These are phyloP conservation scores for Microcebus tavaratra DNA, from an alignment of 2,113 vertebrate genomes.

Conservation along the genomic window DNA sequence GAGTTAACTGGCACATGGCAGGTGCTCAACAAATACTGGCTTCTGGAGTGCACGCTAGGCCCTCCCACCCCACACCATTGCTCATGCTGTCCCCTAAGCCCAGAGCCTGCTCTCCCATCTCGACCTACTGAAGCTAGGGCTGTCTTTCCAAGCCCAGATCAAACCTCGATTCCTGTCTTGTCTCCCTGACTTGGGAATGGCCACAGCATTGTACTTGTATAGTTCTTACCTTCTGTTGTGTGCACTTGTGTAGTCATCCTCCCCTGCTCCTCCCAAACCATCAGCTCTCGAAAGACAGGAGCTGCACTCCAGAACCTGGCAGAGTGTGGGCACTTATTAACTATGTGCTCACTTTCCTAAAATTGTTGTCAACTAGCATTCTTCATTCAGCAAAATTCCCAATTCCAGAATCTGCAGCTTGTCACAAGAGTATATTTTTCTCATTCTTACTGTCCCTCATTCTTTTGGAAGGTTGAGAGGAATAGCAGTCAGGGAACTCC, in stretches of 20 bases:
- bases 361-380: not conserved
- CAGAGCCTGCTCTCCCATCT: not conserved
- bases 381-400: not conserved
- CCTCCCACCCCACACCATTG: not conserved
- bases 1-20: not conserved
- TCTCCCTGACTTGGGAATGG: not conserved
- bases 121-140: not conserved
- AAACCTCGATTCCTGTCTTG: not conserved
- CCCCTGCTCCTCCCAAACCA: not conserved
- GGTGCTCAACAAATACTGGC: not conserved
- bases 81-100: not conserved
- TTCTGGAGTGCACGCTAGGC: not conserved
- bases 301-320: not conserved
- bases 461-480: not conserved
- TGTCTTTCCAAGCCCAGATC: not conserved
- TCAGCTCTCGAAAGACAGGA: not conserved
- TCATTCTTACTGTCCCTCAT: not conserved
- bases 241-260: not conserved
- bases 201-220: not conserved
- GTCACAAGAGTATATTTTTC: not conserved
- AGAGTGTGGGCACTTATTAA: not conserved
- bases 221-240: not conserved
- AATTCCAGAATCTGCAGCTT: constrained; percentile 11
- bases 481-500: not conserved
- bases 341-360: not conserved